Evolutionary conservation across 2,797 vertebrate species (phyloP).

Genomic region (Notamacropus eugenii): DNA sequence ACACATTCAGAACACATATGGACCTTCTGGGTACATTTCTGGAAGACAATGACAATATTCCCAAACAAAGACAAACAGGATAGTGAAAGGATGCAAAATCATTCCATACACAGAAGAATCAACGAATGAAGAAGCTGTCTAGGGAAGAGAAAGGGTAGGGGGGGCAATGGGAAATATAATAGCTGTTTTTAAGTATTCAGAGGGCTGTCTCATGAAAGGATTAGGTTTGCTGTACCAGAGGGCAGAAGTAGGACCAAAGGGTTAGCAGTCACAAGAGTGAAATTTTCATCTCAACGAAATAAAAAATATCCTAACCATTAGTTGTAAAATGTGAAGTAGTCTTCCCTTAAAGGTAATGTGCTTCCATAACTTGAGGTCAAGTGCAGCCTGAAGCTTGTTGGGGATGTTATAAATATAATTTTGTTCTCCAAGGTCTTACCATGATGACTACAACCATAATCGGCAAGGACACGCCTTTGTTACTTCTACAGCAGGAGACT

Average conservation of each 20-base stretch:
- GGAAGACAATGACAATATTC: neutral
- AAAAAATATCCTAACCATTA: neutral
- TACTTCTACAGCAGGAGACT: neutral
- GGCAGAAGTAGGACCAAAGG: slow-evolving; percentile 35
- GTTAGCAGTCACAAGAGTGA: neutral
- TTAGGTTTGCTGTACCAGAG: neutral
- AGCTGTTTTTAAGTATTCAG: neutral
- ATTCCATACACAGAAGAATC: neutral
- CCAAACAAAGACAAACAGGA: neutral
- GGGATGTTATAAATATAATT: neutral
- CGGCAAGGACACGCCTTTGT: neutral
- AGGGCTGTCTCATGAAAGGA: neutral
- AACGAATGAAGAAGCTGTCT: neutral
- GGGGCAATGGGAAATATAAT: slow-evolving; percentile 47
- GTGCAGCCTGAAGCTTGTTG: neutral
- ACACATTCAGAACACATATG: neutral
- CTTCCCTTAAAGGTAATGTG: neutral
- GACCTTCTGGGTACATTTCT: neutral
- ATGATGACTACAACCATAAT: neutral
- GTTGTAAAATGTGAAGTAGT: neutral
- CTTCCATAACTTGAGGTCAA: neutral
- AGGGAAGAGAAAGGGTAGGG: neutral
- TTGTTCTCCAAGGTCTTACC: neutral
- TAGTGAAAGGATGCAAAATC: neutral
- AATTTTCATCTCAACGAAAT: neutral